Evolutionary conservation across 2,113 vertebrate species (phyloP), one percentile per base, ranked within the genome.

Genomic region (Cyprinodon brontotheroides): DNA sequence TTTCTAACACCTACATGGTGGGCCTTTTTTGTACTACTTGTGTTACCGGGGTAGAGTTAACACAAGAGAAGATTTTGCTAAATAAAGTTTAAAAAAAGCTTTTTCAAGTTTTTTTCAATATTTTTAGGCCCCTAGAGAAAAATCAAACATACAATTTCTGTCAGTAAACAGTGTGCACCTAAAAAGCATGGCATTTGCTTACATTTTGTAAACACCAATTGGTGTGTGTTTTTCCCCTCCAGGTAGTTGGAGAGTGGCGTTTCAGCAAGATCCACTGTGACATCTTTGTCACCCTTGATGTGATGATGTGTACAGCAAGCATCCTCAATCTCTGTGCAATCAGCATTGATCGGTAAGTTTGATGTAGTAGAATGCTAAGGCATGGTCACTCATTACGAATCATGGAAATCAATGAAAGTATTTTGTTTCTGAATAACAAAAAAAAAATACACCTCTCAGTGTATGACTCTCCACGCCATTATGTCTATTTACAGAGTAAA

Each of bases 241-340:
- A 99, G 98, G 98, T 99, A 85, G 98, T 99, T 37, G 97, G 98
- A 0, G 97, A 99, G 89, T 99, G 98, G 98, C 94, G 96, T 45
- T 99, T 99, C 89, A 99, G 96, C 86, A 96, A 94, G 89, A 97
- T 99, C 93, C 97, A 99, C 92, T 99, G 98, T 92, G 97, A 99
- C 90, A 97, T 99, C 93, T 99, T 99, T 43, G 96, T 99, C 91
- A 98, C 98, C 68, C 94, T 98, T 77, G 98, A 99, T 15, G 98
- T 99, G 81, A 99, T 99, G 98, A 99, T 99, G 97, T 99, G 98
- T 84, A 99, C 97, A 14, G 98, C 98, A 65, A 98, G 97, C 91
- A 99, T 99, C 92, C 95, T 99, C 90, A 99, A 99, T 92, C 96
- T 99, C 75, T 99, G 98, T 82, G 97, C 97, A 90, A 99, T 99